A percentile compares a stretch with the other conserved stretches of the same genome.
Evolutionary conservation across 2,888 invertebrate genomes (phyloP).

Genomic region (Pecten maximus): DNA sequence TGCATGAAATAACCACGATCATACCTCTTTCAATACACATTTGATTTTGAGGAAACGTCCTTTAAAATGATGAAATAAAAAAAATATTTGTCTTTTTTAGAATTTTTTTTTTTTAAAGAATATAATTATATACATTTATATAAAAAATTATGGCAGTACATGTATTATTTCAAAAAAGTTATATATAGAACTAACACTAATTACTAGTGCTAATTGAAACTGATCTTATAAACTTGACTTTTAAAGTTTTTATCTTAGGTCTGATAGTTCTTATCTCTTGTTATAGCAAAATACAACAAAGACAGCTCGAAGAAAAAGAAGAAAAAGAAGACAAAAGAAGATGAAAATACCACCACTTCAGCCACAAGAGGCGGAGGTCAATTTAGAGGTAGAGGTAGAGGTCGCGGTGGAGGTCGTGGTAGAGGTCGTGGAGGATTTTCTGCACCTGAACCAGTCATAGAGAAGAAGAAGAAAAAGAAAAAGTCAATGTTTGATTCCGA

Average conservation of each 20-base stretch:
- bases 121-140: too few relatives aligned
- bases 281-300: conserved; percentile 81
- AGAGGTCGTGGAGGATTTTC: conserved; percentile 46
- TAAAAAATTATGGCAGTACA: too few relatives aligned
- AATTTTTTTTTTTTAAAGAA: too few relatives aligned
- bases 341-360: not conserved
- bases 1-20: too few relatives aligned
- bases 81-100: too few relatives aligned
- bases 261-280: not conserved
- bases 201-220: too few relatives aligned
- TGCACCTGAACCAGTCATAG: not conserved
- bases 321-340: conserved; percentile 61
- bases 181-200: too few relatives aligned
- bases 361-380: conserved; percentile 51
- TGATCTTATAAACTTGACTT: too few relatives aligned
- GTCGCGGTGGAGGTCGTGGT: conserved; percentile 47
- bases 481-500: conserved; percentile 51
- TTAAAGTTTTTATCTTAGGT: not conserved
- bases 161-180: too few relatives aligned
- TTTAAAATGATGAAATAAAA: too few relatives aligned
- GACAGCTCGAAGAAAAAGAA: conserved; percentile 75
- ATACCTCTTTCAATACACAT: too few relatives aligned
- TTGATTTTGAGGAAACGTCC: too few relatives aligned
- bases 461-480: not conserved
- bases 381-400: conserved; percentile 17